Evolutionary conservation across 2,797 vertebrate species (phyloP).

Genomic region (Synaphobranchus kaupii): DNA sequence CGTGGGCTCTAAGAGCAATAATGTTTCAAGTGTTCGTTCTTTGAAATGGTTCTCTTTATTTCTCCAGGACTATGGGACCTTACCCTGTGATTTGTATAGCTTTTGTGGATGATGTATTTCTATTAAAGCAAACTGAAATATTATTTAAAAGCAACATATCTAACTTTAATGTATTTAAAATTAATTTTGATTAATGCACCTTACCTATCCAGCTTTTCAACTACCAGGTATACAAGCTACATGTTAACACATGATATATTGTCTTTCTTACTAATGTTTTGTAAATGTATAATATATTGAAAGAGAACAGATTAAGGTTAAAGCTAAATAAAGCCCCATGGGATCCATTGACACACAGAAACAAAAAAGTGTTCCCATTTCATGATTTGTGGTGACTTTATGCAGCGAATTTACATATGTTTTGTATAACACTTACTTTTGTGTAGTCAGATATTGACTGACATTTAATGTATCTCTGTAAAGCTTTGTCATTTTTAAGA

Average conservation of each 20-base stretch:
- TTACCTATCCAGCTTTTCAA: neutral
- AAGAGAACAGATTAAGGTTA: no score
- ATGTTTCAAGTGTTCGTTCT: neutral
- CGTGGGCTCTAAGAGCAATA: neutral
- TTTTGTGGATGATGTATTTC: neutral
- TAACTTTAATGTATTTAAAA: neutral
- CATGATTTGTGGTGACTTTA: neutral
- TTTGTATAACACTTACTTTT: neutral
- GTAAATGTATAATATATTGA: neutral
- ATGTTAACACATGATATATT: neutral
- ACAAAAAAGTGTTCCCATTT: neutral
- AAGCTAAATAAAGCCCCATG: neutral
- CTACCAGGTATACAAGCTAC: neutral
- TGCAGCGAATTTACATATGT: neutral
- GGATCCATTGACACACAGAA: neutral
- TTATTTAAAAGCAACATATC: neutral
- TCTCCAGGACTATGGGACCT: neutral
- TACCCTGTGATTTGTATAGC: constrained; percentile 3
- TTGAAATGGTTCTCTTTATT: constrained; percentile 7
- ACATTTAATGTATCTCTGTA: neutral
- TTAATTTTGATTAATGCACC: neutral
- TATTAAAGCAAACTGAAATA: neutral
- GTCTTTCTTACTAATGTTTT: neutral
- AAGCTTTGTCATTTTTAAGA: neutral
- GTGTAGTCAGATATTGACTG: neutral